phyloP scores from a whole-genome alignment of 2,113 vertebrate species.

The Eptesicus fuscus region DNA sequence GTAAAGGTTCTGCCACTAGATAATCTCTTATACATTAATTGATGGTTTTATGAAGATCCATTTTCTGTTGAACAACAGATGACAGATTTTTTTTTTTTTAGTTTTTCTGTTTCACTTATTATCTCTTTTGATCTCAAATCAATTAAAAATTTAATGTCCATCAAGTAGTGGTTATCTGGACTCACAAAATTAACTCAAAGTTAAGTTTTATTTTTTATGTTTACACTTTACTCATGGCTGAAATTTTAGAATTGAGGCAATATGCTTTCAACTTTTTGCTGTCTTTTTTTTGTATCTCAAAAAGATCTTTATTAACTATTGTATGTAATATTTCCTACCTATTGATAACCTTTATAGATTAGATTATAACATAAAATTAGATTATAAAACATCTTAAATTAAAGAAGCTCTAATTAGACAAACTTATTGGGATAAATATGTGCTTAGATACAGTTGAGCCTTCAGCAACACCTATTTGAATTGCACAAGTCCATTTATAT shows the following conservation, averaged over 20 bases:
- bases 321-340: neutral
- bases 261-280: neutral
- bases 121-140: neutral
- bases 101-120: neutral
- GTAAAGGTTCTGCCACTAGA: neutral
- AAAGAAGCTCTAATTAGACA: neutral
- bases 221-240: neutral
- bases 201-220: neutral
- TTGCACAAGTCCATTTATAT: neutral
- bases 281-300: neutral
- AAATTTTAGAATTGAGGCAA: neutral
- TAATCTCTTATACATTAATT: neutral
- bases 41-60: neutral
- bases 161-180: neutral
- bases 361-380: neutral
- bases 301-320: neutral
- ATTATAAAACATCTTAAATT: neutral
- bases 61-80: neutral
- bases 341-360: neutral
- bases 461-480: neutral
- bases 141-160: neutral
- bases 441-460: neutral
- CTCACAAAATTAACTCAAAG: neutral
- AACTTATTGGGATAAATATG: neutral
- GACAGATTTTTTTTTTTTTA: neutral